Evolutionary conservation across 2,888 invertebrate genomes (phyloP).

Genomic region (Eristalis pertinax): DNA sequence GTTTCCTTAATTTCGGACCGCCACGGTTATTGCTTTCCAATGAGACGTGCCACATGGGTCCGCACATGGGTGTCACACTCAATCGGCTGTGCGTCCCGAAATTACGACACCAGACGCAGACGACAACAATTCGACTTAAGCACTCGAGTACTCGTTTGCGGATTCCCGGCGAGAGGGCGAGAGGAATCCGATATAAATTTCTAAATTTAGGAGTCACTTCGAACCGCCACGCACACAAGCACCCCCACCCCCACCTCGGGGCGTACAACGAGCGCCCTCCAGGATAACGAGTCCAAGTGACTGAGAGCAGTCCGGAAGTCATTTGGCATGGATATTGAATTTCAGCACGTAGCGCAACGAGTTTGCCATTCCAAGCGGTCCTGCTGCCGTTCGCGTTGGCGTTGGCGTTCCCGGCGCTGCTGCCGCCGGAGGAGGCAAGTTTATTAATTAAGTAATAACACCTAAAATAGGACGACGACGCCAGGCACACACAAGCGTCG

Average conservation of each 20-base stretch:
- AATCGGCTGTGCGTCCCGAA: background rate
- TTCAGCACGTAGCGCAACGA: conserved; percentile 71
- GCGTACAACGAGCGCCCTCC: conserved; percentile 40
- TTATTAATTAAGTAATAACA: conserved; percentile 73
- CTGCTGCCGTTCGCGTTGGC: conserved; percentile 7
- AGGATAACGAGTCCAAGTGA: conserved; percentile 64
- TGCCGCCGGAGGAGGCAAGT: conserved; percentile 57
- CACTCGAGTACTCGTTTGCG: conserved; percentile 48
- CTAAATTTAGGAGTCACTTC: conserved; percentile 65
- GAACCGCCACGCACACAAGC: background rate
- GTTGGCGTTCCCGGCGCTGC: background rate
- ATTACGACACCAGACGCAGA: background rate
- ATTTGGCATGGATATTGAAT: conserved; percentile 72
- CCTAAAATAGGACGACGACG: conserved; percentile 64
- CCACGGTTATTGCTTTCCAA: conserved; percentile 66
- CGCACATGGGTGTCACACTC: conserved; percentile 17
- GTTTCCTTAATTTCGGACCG: conserved; percentile 64
- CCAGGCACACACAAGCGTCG: conserved; percentile 17
- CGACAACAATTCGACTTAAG: conserved; percentile 54
- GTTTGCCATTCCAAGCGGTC: conserved; percentile 51
- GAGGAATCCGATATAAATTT: conserved; percentile 61
- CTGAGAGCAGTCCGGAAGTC: conserved; percentile 68
- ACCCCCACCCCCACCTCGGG: conserved; percentile 9
- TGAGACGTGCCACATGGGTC: conserved; percentile 65
- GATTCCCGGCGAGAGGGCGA: conserved; percentile 3